A percentile compares a stretch with the other conserved stretches of the same genome.
Evolutionary conservation across 1,140 invertebrate genomes (phyloP).

Genomic region (Drosophila ogumai): DNA sequence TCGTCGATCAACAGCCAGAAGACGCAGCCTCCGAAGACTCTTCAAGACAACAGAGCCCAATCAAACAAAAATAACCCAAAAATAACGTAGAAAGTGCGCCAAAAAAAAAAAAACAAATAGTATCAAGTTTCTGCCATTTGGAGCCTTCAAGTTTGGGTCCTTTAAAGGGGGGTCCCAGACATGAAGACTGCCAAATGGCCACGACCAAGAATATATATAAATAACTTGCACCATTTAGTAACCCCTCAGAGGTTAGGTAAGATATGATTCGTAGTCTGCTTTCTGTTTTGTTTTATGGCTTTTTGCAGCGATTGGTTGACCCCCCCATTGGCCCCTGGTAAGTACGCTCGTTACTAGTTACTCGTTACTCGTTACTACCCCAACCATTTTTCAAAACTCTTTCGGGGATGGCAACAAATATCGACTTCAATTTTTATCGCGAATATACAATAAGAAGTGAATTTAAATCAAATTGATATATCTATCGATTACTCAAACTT

Average conservation of each 20-base stretch:
- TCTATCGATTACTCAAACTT: not conserved
- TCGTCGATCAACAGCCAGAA: constrained; percentile 56
- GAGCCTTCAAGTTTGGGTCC: constrained; percentile 60
- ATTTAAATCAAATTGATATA: not conserved
- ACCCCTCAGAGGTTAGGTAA: constrained; percentile 69
- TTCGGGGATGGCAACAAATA: constrained; percentile 12
- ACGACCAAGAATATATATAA: not conserved
- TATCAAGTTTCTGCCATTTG: constrained; percentile 51
- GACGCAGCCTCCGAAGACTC: constrained; percentile 53
- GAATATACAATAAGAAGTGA: not conserved
- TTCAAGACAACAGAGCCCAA: constrained; percentile 42
- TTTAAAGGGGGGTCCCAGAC: constrained; percentile 62
- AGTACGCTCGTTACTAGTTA: constrained; percentile 69
- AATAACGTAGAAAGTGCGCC: constrained; percentile 18
- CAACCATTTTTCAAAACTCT: not conserved
- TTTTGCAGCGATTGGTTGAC: constrained; percentile 64
- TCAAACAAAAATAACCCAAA: constrained; percentile 5
- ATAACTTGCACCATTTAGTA: constrained; percentile 26
- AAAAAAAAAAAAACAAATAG: not conserved
- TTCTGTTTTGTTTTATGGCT: constrained; percentile 61
- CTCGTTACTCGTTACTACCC: constrained; percentile 44
- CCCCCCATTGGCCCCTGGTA: constrained; percentile 43
- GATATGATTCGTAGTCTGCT: constrained; percentile 64
- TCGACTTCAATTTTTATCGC: not conserved
- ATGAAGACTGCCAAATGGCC: constrained; percentile 54